phyloP scores from a whole-genome alignment of 2,888 invertebrate species.

The Pandemis heparana region DNA sequence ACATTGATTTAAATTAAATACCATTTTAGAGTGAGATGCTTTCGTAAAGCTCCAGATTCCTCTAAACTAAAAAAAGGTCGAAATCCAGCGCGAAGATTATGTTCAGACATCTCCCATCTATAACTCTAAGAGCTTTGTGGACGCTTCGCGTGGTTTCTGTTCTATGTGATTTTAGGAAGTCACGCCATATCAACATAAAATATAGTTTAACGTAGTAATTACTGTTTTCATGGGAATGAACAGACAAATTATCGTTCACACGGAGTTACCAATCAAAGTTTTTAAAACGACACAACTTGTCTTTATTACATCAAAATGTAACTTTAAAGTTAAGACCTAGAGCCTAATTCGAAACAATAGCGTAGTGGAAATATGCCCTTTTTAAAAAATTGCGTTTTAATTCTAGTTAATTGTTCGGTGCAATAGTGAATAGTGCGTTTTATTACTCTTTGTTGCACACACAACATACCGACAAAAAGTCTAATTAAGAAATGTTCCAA shows the following conservation, averaged over 20 bases:
- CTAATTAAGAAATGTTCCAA: not conserved
- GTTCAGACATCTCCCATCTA: too few species aligned
- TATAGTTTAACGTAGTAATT: not conserved
- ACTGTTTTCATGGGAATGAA: conserved; percentile 5
- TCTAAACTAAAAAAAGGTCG: too few species aligned
- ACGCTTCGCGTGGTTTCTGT: not conserved
- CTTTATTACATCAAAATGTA: not conserved
- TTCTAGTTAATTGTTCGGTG: not conserved
- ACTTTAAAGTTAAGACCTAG: not conserved
- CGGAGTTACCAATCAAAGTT: not conserved
- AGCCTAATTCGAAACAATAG: not conserved
- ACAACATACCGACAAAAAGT: not conserved
- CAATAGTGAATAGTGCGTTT: not conserved
- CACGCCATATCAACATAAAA: not conserved
- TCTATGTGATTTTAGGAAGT: not conserved
- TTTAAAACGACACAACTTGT: not conserved
- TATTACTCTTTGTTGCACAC: not conserved
- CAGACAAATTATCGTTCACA: not conserved
- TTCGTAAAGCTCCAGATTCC: too few species aligned
- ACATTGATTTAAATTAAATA: too few species aligned
- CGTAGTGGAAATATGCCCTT: not conserved
- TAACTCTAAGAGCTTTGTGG: not conserved
- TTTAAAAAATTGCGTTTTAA: not conserved
- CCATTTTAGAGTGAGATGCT: too few species aligned
- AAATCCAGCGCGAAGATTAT: too few species aligned